phyloP scores from a whole-genome alignment of 2,888 invertebrate species.

The Cryptops parisi region DNA sequence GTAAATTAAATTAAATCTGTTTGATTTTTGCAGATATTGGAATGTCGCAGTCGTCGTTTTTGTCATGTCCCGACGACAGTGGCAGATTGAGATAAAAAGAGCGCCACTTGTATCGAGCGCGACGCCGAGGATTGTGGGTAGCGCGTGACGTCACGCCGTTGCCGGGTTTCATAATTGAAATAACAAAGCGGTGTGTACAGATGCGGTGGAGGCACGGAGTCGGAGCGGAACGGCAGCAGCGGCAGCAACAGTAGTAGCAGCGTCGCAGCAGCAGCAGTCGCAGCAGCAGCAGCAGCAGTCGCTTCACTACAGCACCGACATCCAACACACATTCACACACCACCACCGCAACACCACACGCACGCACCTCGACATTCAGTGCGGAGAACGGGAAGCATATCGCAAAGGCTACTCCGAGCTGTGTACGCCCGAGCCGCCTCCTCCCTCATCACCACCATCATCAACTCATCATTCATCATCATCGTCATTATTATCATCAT shows the following conservation, averaged over 20 bases:
- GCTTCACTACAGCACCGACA: constrained; percentile 4
- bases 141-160: constrained; percentile 11
- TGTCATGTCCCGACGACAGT: too few relatives aligned
- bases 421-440: too few relatives aligned
- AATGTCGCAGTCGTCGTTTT: too few relatives aligned
- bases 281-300: constrained; percentile 4
- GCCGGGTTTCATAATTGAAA: constrained; percentile 16
- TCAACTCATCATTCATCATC: too few relatives aligned
- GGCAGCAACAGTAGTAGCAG: background rate
- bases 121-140: constrained; percentile 6
- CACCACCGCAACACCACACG: constrained; percentile 5
- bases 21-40: too few relatives aligned
- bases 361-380: too few relatives aligned
- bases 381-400: too few relatives aligned
- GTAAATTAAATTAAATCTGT: too few relatives aligned
- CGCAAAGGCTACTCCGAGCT: too few relatives aligned
- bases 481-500: too few relatives aligned
- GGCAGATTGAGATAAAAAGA: too few relatives aligned
- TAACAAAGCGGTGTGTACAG: constrained; percentile 12
- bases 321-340: constrained; percentile 1
- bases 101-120: background rate
- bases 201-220: constrained; percentile 11
- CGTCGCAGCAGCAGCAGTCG: background rate
- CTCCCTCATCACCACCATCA: too few relatives aligned
- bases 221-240: background rate